These are phyloP conservation scores for Rhagium mordax DNA, from an alignment of 2,888 invertebrate species.

Conservation along the genomic window DNA sequence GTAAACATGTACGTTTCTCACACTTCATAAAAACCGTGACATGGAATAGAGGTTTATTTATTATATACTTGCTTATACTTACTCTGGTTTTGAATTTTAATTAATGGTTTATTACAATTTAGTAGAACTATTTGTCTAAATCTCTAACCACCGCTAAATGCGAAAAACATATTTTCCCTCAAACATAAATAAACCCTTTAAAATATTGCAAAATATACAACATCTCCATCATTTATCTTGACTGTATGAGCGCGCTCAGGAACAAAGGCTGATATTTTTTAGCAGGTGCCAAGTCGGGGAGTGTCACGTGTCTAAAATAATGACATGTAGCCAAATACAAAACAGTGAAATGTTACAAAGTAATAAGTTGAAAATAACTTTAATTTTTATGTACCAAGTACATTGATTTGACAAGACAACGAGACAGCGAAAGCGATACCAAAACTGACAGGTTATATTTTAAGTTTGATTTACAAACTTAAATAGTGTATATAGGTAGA, in stretches of 20 bases:
- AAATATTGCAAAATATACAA: too few relatives aligned
- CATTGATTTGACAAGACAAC: constrained; percentile 51
- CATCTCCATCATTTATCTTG: too few relatives aligned
- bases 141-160: too few relatives aligned
- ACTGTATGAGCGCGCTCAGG: too few relatives aligned
- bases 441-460: constrained; percentile 46
- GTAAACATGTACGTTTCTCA: background rate
- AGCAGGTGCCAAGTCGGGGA: constrained; percentile 34
- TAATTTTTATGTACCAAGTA: constrained; percentile 44
- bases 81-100: too few relatives aligned
- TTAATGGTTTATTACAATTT: too few relatives aligned
- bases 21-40: background rate
- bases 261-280: constrained; percentile 25
- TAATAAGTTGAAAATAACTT: constrained; percentile 45
- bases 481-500: constrained; percentile 24
- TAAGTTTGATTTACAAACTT: constrained; percentile 44
- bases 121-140: too few relatives aligned
- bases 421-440: constrained; percentile 53
- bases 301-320: constrained; percentile 34
- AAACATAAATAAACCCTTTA: too few relatives aligned
- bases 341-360: constrained; percentile 38
- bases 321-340: constrained; percentile 34
- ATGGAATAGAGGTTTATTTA: background rate
- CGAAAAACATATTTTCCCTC: background rate
- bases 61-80: too few relatives aligned